These are phyloP conservation scores for Parnassius mnemosyne DNA, from an alignment of 2,888 invertebrate genomes.

Conservation along the genomic window DNA sequence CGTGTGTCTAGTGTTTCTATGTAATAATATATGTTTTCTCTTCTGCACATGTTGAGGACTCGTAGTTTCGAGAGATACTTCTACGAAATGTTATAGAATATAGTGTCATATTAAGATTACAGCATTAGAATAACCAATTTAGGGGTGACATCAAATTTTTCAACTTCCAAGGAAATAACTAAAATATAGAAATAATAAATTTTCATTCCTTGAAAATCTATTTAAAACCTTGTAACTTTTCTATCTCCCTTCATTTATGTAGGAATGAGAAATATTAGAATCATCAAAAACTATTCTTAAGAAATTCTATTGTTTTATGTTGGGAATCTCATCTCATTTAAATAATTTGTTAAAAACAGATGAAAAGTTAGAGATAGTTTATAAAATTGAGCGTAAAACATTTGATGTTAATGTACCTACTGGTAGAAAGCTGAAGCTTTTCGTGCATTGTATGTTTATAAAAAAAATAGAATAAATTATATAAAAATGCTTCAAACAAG, in stretches of 20 bases:
- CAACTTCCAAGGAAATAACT: too few species aligned
- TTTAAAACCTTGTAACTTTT: constrained; percentile 13
- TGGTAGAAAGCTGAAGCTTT: constrained; percentile 66
- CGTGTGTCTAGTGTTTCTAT: too few species aligned
- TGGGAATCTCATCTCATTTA: constrained; percentile 55
- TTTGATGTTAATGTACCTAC: constrained; percentile 59
- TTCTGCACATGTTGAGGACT: too few species aligned
- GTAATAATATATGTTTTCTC: too few species aligned
- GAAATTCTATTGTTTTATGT: constrained; percentile 28
- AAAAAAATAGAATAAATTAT: constrained; percentile 57
- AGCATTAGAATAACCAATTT: too few species aligned
- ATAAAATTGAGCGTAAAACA: constrained; percentile 61
- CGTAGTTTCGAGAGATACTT: background rate
- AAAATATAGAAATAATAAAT: constrained; percentile 1
- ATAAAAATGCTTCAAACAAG: constrained; percentile 51
- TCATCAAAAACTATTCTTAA: too few species aligned
- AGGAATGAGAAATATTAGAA: constrained; percentile 17
- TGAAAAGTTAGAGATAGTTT: constrained; percentile 45
- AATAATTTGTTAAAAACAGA: constrained; percentile 47
- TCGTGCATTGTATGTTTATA: constrained; percentile 69
- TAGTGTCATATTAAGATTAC: too few species aligned
- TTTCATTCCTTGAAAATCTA: constrained; percentile 20
- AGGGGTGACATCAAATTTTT: too few species aligned
- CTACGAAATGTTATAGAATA: background rate
- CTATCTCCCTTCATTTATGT: constrained; percentile 20